Evolutionary conservation across 1,140 invertebrate genomes (phyloP).

Genomic region (Drosophila burlai): DNA sequence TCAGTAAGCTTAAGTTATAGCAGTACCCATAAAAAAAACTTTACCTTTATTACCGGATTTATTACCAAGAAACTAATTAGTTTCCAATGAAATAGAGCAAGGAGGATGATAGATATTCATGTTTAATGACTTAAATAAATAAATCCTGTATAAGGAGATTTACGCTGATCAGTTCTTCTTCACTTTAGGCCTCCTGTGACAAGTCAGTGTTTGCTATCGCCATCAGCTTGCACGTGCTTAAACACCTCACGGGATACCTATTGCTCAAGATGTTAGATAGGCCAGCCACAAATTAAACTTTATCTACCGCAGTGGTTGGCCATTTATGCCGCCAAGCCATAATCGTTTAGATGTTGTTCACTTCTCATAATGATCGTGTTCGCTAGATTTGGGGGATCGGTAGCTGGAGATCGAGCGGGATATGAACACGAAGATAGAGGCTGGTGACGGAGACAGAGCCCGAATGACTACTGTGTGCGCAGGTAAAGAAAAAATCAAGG

Average conservation of each 20-base stretch:
- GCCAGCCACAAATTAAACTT: conserved; percentile 34
- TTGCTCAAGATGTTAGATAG: conserved; percentile 29
- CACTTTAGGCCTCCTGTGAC: not conserved
- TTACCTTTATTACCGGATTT: too few species aligned
- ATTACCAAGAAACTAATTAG: not conserved
- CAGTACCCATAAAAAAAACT: not conserved
- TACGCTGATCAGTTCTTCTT: not conserved
- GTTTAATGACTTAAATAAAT: not conserved
- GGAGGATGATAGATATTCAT: not conserved
- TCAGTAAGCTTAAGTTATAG: not conserved
- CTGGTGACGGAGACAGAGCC: conserved; percentile 1
- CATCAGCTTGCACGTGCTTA: conserved; percentile 26
- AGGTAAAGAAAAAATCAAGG: conserved; percentile 49
- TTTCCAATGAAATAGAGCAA: not conserved
- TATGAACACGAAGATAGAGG: conserved; percentile 1
- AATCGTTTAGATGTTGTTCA: conserved; percentile 29
- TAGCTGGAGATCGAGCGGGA: conserved; percentile 19
- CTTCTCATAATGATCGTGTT: conserved; percentile 49
- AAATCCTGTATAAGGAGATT: not conserved
- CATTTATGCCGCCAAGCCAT: conserved; percentile 4
- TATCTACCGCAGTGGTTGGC: conserved; percentile 2
- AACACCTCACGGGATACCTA: conserved; percentile 18
- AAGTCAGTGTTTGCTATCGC: too few species aligned
- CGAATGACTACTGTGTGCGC: conserved; percentile 38
- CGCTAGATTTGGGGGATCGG: conserved; percentile 40